Percentiles rank a stretch among this genome's conserved stretches.
These are phyloP conservation scores for Drosophila virilis DNA, from an alignment of 1,140 invertebrate species.

Conservation along the genomic window DNA sequence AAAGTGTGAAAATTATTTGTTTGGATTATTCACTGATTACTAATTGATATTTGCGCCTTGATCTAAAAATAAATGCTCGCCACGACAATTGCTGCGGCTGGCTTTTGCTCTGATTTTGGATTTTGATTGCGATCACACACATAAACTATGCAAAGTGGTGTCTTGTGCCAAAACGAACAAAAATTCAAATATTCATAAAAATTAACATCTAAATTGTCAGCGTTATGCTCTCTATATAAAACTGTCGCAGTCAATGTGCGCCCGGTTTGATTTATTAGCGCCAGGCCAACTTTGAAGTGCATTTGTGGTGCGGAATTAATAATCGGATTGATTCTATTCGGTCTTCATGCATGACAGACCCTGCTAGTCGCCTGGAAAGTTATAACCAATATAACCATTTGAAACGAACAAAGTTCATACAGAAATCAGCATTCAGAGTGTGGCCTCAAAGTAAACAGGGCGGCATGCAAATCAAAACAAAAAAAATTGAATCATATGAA, in stretches of 20 bases:
- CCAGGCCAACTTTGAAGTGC: conserved; percentile 50
- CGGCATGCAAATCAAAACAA: conserved; percentile 1
- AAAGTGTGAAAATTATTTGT: conserved; percentile 65
- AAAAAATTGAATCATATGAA: neutral
- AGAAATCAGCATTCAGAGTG: conserved; percentile 35
- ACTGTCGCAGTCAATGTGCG: conserved; percentile 52
- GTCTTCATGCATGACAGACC: neutral
- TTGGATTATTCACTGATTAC: conserved; percentile 62
- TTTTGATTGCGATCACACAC: conserved; percentile 47
- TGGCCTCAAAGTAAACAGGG: neutral
- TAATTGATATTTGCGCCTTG: conserved; percentile 54
- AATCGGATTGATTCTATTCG: conserved; percentile 35
- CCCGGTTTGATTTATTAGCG: conserved; percentile 60
- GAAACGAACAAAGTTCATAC: neutral
- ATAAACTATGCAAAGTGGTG: conserved; percentile 76
- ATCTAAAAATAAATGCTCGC: conserved; percentile 24
- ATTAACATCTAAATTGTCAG: conserved; percentile 74
- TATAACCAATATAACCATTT: neutral
- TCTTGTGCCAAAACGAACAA: conserved; percentile 68
- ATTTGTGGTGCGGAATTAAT: conserved; percentile 72
- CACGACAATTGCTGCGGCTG: conserved; percentile 21
- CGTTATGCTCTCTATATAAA: conserved; percentile 55
- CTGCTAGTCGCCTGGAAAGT: neutral
- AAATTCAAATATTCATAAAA: conserved; percentile 40
- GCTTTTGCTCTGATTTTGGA: conserved; percentile 62